Percentiles rank a stretch among this genome's conserved stretches.
Evolutionary conservation across 2,797 vertebrate species (phyloP).

Genomic region (Alectoris magna): DNA sequence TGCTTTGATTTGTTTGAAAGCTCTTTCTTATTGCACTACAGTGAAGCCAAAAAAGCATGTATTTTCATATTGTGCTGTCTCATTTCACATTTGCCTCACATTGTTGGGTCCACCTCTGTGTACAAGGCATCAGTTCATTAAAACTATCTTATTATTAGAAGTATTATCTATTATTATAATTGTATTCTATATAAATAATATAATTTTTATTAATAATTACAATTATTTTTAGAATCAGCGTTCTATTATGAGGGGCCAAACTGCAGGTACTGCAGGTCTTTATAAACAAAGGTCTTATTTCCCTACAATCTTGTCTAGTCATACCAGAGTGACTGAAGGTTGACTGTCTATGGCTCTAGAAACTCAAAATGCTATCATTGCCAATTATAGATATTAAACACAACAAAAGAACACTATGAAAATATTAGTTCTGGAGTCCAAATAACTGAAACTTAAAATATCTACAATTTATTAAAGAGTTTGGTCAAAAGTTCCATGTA

Average conservation of each 20-base stretch:
- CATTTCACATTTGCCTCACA: not conserved
- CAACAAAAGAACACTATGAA: not conserved
- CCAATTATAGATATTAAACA: not conserved
- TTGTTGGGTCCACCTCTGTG: not conserved
- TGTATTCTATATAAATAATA: too few relatives aligned
- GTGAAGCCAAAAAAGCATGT: not conserved
- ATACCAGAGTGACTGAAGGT: not conserved
- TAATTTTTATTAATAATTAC: too few relatives aligned
- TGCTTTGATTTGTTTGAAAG: slow-evolving; percentile 36
- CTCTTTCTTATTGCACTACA: not conserved
- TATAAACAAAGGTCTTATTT: not conserved
- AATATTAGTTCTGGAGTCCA: not conserved
- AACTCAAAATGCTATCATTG: not conserved
- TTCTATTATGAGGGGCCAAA: not conserved
- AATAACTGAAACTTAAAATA: not conserved
- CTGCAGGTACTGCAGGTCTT: not conserved
- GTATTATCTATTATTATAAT: too few relatives aligned
- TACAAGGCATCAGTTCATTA: not conserved
- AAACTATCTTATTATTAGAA: not conserved
- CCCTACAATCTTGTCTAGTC: not conserved
- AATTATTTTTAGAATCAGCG: not conserved
- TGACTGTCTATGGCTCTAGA: not conserved
- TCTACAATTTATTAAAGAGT: not conserved
- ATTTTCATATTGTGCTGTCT: not conserved
- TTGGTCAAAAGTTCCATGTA: not conserved